Base-by-base conservation (phyloP, 2,113 vertebrate species). In the Peromyscus polionotus region DNA sequence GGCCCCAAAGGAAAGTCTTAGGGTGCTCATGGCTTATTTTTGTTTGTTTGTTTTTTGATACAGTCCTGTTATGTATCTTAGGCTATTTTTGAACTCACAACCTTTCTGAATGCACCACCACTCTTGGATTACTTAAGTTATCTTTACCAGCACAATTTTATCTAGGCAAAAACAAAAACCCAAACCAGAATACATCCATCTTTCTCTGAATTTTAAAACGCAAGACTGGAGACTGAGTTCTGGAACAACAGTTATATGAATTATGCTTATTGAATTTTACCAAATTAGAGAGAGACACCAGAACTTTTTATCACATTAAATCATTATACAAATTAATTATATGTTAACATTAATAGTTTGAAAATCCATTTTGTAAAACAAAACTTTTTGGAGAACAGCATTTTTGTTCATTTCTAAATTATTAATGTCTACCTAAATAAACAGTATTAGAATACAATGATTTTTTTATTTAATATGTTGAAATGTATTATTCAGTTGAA, bases 171-270 rank as follows among this genome's bases (percentile, higher is more conserved):
- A 48, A 1, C 2, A 86, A 83, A 51, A 77, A 31, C 16, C 4
- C 68, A 96, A 36, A 39, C 68, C 54, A 88, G 90, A 73, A 85
- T 61, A 92, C 36, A 31, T 0, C 8, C 33, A 65, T 11, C 6
- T 95, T 96, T 94, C 39, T 95, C 9, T 81, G 75, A 54, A 51
- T 39, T 80, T 80, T 42, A 75, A 93, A 88, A 88, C 79, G 3
- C 22, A 2, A 81, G 14, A 88, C 11, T 75, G 42, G 36, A 87
- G 48, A 68, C 1, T 31, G 90, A 75, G 5, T 92, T 90, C 61
- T 84, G n/a, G 14, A 83, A 36, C 11, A 73, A 39, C 7, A 28
- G 1, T 57, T 90, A 19, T 63, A 2, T 79, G 31, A 79, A 31
- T 22, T 72, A 36, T 0, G 65, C 36, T 33, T 87, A 59, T 36